Evolutionary conservation across 2,888 invertebrate genomes (phyloP).

Genomic region (Drosophila maculinotata): DNA sequence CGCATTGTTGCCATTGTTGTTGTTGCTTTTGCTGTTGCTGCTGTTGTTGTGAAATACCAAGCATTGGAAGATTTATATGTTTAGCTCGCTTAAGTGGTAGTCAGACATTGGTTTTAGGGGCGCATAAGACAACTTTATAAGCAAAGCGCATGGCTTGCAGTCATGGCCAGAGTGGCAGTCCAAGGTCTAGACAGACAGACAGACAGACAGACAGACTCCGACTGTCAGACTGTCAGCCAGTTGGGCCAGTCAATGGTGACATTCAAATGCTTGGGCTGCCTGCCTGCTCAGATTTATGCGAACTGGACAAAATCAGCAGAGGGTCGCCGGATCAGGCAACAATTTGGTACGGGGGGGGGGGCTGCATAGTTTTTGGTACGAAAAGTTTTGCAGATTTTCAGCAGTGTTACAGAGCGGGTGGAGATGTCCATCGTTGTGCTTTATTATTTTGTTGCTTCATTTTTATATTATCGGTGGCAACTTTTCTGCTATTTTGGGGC

Average conservation of each 20-base stretch:
- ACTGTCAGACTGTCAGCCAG: constrained; percentile 4
- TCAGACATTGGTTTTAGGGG: constrained; percentile 76
- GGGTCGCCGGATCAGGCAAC: constrained; percentile 57
- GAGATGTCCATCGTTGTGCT: constrained; percentile 36
- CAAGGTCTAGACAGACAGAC: constrained; percentile 62
- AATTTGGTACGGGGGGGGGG: constrained; percentile 5
- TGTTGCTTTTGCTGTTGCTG: constrained; percentile 32
- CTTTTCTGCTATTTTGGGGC: constrained; percentile 77
- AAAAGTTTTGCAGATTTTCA: constrained; percentile 74
- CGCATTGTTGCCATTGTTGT: constrained; percentile 63
- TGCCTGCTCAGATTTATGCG: constrained; percentile 63
- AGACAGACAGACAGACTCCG: constrained; percentile 49
- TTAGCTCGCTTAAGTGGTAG: constrained; percentile 76
- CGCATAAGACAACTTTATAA: constrained; percentile 71
- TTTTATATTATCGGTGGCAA: constrained; percentile 70
- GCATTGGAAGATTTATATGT: constrained; percentile 77
- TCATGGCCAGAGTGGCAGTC: too few relatives aligned
- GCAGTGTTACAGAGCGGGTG: constrained; percentile 26
- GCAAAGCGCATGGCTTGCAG: constrained; percentile 52
- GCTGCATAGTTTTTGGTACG: constrained; percentile 58
- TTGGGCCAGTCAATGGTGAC: constrained; percentile 51
- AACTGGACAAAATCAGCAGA: constrained; percentile 35
- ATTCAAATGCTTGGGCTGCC: constrained; percentile 64
- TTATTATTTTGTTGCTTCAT: constrained; percentile 65
- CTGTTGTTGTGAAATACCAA: constrained; percentile 60